Evolutionary conservation across 2,113 vertebrate genomes (phyloP), one percentile per base, ranked within the genome.

Genomic region (Myrmophylax atrothorax): DNA sequence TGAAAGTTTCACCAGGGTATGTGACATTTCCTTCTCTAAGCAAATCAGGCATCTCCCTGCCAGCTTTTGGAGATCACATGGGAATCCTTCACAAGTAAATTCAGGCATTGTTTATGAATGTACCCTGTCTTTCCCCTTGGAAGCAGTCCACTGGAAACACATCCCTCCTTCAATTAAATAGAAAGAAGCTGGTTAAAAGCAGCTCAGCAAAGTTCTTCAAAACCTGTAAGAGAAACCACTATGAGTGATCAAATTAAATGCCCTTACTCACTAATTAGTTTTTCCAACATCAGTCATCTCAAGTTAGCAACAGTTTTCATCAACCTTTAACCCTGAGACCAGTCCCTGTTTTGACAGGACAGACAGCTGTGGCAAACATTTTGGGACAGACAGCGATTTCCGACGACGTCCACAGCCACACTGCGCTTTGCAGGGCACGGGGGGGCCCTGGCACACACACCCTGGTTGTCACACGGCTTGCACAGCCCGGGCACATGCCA

Each of bases 371-470:
- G 90, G 64, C 72, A 91, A 94, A 63, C 55, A 38, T 93, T 96
- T 95, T 85, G 74, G 97, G 98, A 97, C 97, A 97, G 98, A 98
- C 91, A 93, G 98, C 38, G 56, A 97, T 76, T 97, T 98, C 96
- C 20, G 72, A 97, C 93, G 96, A 84, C 28, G 77, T 95, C 89
- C 66, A 80, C 91, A 94, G 63, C 29, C 15, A 63, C 98, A 97
- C 98, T 60, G 84, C 67, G 35, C 35, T 47, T 62, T 10, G 13
- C 3, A n/a, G 76, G 66, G 58, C 0, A 11, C 91, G 55, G 81
- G 56, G 88, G 90, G 42, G 67, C 63, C 26, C 53, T 75, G 0
- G 40, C 18, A 33, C 1, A 9, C 31, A 44, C 49, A 49, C 88
- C 25, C 37, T 1, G 20, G 91, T 81, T 74, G 83, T 56, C 22